Percentiles rank a stretch among this genome's conserved stretches.
These are phyloP conservation scores for Opisthocomus hoazin DNA, from an alignment of 2,113 vertebrate genomes.

Conservation along the genomic window DNA sequence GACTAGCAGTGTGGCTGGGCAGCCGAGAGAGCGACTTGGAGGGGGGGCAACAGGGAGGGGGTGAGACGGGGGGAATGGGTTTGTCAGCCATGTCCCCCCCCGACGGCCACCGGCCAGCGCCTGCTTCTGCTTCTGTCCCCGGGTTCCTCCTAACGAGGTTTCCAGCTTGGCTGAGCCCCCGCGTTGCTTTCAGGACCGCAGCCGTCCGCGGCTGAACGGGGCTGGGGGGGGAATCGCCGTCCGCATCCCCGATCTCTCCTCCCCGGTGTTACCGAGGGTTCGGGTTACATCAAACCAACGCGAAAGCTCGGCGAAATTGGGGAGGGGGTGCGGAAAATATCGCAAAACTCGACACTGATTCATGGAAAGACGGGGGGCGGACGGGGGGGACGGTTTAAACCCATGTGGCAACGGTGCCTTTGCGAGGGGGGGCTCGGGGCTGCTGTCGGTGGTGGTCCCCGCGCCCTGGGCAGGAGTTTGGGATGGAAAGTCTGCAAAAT, in stretches of 20 bases:
- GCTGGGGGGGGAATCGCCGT: fast-evolving
- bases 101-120: background rate
- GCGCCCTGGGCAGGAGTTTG: slow-evolving; percentile 7
- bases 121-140: slow-evolving; percentile 19
- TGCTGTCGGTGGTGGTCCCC: slow-evolving; percentile 36
- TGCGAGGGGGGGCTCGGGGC: background rate
- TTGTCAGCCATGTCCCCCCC: background rate
- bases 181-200: background rate
- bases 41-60: background rate
- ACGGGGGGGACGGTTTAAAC: background rate
- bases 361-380: background rate
- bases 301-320: background rate
- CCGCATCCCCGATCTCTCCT: background rate
- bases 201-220: background rate
- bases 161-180: slow-evolving; percentile 24
- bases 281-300: background rate
- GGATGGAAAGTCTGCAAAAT: slow-evolving; percentile 82
- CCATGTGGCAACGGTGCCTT: background rate
- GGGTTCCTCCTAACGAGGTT: slow-evolving; percentile 34
- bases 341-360: background rate
- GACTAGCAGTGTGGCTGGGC: background rate
- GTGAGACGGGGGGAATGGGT: background rate
- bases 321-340: background rate
- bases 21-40: background rate
- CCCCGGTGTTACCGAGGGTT: fast-evolving